Evolutionary conservation across 1,140 invertebrate species (phyloP).

Genomic region (Ips typographus): DNA sequence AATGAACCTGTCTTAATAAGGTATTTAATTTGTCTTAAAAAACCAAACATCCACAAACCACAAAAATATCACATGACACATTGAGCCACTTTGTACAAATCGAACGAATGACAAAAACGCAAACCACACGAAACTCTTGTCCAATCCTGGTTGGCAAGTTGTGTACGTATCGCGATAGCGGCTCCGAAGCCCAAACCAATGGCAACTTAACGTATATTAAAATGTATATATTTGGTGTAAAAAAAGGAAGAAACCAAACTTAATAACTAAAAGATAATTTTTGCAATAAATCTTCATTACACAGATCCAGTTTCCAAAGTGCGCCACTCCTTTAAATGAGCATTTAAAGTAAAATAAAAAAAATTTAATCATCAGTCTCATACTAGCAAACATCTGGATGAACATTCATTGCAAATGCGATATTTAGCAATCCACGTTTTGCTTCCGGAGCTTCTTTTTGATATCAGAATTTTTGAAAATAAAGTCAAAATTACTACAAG

Average conservation of each 20-base stretch:
- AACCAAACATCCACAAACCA: constrained; percentile 50
- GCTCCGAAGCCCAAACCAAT: constrained; percentile 34
- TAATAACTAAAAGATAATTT: constrained; percentile 9
- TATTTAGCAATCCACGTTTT: constrained; percentile 22
- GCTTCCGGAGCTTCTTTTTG: not conserved
- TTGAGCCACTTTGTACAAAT: constrained; percentile 48
- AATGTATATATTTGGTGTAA: constrained; percentile 30
- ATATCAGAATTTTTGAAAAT: constrained; percentile 4
- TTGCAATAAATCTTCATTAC: constrained; percentile 39
- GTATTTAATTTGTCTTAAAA: constrained; percentile 5
- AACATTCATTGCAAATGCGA: constrained; percentile 31
- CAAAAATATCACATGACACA: constrained; percentile 54
- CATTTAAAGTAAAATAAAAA: constrained; percentile 3
- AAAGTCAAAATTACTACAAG: not conserved
- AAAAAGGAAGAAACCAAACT: not conserved
- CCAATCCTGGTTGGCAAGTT: constrained; percentile 25
- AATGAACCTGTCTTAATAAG: not conserved
- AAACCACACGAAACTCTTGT: constrained; percentile 32
- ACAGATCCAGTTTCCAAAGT: not conserved
- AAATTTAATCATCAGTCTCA: constrained; percentile 23
- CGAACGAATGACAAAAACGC: constrained; percentile 26
- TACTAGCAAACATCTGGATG: constrained; percentile 9
- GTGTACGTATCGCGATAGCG: constrained; percentile 46
- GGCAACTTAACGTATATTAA: constrained; percentile 26
- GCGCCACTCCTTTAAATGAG: not conserved